A percentile compares a stretch with the other conserved stretches of the same genome.
phyloP scores from a whole-genome alignment of 2,797 vertebrate genomes.

The Ptychadena robeensis region DNA sequence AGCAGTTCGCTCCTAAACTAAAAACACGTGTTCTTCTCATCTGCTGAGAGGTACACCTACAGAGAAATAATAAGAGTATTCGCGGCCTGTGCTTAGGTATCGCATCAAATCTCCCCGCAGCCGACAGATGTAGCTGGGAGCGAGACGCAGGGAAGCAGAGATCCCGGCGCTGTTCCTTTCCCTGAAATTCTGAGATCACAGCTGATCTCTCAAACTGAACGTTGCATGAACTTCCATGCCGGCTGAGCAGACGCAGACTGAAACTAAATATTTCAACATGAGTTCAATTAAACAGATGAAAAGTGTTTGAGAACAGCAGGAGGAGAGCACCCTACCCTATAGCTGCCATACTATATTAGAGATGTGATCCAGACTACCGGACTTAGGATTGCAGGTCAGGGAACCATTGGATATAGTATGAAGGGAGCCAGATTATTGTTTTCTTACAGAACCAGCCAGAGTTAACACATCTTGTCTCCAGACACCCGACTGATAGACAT shows the following conservation, averaged over 20 bases:
- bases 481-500: neutral
- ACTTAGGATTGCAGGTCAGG: constrained; percentile 38
- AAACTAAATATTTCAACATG: constrained; percentile 64
- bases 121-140: constrained; percentile 76
- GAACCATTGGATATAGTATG: constrained; percentile 37
- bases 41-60: constrained; percentile 33
- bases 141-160: constrained; percentile 64
- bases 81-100: constrained; percentile 55
- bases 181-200: constrained; percentile 67
- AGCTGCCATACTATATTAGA: constrained; percentile 59
- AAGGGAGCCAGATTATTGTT: neutral
- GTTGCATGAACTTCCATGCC: constrained; percentile 61
- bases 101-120: constrained; percentile 63
- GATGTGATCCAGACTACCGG: constrained; percentile 21
- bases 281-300: constrained; percentile 59
- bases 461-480: constrained; percentile 34
- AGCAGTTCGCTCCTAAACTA: constrained; percentile 7
- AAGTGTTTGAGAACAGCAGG: constrained; percentile 42
- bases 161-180: constrained; percentile 60
- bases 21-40: constrained; percentile 36
- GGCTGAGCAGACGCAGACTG: constrained; percentile 48
- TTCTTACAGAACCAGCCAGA: constrained; percentile 21
- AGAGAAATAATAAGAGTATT: constrained; percentile 9
- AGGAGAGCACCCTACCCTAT: constrained; percentile 52
- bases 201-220: constrained; percentile 62